Percentiles rank a stretch among this genome's conserved stretches.
Conservation (phyloP, 2,888 invertebrate genomes). For the Neoascia interrupta region DNA sequence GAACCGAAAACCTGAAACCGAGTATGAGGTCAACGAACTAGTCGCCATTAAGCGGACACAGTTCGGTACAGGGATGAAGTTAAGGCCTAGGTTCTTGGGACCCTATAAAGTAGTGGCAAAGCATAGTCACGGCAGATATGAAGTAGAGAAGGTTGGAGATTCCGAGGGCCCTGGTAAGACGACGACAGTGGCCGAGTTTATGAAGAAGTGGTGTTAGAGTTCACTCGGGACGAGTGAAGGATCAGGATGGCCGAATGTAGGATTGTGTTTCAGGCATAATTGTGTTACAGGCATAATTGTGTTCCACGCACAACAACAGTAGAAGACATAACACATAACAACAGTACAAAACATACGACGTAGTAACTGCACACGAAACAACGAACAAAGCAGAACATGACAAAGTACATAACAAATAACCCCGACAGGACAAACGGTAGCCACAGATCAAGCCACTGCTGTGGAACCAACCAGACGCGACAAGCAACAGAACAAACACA, state of each 20-base stretch:
- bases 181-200: conserved; percentile 17
- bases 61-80: conserved; percentile 37
- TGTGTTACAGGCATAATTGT: too few relatives aligned
- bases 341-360: too few relatives aligned
- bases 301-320: too few relatives aligned
- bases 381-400: too few relatives aligned
- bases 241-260: not conserved
- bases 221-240: conserved; percentile 6
- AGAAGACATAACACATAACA: too few relatives aligned
- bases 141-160: not conserved
- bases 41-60: conserved; percentile 52
- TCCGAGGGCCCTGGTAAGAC: not conserved
- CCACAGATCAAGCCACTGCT: too few relatives aligned
- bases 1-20: not conserved
- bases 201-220: conserved; percentile 12
- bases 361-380: too few relatives aligned
- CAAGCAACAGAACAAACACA: too few relatives aligned
- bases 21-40: conserved; percentile 28
- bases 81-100: conserved; percentile 34
- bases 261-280: too few relatives aligned
- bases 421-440: too few relatives aligned
- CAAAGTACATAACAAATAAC: too few relatives aligned
- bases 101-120: conserved; percentile 28
- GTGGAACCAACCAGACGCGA: too few relatives aligned
- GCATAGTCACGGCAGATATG: not conserved